These are phyloP conservation scores for Calameuta pallipes DNA, from an alignment of 2,888 invertebrate species.

Conservation along the genomic window DNA sequence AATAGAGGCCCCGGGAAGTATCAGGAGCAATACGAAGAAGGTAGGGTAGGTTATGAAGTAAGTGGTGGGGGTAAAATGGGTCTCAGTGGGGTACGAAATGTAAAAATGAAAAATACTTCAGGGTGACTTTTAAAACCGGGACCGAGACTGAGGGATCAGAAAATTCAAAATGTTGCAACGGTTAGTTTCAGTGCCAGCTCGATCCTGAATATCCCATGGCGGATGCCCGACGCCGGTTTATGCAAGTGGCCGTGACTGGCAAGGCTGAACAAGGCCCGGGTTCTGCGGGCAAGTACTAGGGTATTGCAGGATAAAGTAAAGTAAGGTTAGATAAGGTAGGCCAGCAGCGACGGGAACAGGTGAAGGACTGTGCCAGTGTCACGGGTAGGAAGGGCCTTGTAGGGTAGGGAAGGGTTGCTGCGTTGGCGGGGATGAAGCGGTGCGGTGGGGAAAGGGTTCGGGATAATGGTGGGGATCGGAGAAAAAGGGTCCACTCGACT, in stretches of 20 bases:
- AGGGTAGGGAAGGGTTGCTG: neutral
- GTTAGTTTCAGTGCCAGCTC: neutral
- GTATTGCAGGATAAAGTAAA: slow-evolving; percentile 6
- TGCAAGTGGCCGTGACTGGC: slow-evolving; percentile 35
- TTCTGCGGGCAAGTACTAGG: neutral
- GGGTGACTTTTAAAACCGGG: neutral
- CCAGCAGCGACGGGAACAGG: slow-evolving; percentile 28
- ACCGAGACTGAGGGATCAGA: neutral
- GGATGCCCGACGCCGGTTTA: slow-evolving; percentile 30
- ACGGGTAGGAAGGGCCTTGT: neutral
- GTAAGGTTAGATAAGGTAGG: slow-evolving; percentile 4
- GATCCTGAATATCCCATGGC: neutral
- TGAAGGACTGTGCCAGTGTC: slow-evolving; percentile 31
- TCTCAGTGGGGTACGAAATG: neutral
- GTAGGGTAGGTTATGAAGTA: neutral
- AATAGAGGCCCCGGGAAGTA: neutral
- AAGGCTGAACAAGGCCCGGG: neutral
- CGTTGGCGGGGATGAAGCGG: neutral
- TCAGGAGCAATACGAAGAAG: neutral
- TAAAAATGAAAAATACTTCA: neutral
- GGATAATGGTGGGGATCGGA: neutral
- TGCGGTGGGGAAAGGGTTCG: neutral
- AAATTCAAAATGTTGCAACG: neutral
- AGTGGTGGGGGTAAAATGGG: neutral
- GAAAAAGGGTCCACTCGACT: neutral